These are phyloP conservation scores for Eupithecia subfuscata DNA, from an alignment of 2,888 invertebrate species.

Conservation along the genomic window DNA sequence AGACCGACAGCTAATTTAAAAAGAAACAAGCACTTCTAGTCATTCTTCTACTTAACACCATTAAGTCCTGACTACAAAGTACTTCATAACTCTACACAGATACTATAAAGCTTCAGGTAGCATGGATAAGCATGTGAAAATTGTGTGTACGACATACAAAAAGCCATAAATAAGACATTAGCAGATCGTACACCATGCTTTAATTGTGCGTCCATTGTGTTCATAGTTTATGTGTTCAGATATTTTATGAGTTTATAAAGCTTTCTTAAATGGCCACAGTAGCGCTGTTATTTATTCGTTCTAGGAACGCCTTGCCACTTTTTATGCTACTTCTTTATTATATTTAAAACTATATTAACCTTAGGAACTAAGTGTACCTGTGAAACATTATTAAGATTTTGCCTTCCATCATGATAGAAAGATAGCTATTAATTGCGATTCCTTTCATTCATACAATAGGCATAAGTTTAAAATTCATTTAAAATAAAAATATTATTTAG, in stretches of 20 bases:
- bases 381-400: neutral
- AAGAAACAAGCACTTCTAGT: conserved; percentile 29
- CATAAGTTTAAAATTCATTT: no score
- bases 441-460: no score
- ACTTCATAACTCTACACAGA: conserved; percentile 44
- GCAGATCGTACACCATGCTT: conserved; percentile 71
- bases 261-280: conserved; percentile 38
- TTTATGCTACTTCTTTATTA: conserved; percentile 10
- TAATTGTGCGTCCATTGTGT: conserved; percentile 68
- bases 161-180: conserved; percentile 82
- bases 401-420: neutral
- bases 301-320: conserved; percentile 22
- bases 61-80: conserved; percentile 23
- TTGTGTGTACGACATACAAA: conserved; percentile 66
- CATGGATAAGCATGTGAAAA: conserved; percentile 79
- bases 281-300: conserved; percentile 31
- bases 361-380: neutral
- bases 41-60: conserved; percentile 24
- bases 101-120: conserved; percentile 62
- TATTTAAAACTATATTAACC: neutral
- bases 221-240: conserved; percentile 59
- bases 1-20: conserved; percentile 11
- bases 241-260: conserved; percentile 47
- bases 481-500: no score
- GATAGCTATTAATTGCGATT: neutral